These are phyloP conservation scores for Styela clava DNA, from an alignment of 23 tunicate genomes.

Conservation along the genomic window DNA sequence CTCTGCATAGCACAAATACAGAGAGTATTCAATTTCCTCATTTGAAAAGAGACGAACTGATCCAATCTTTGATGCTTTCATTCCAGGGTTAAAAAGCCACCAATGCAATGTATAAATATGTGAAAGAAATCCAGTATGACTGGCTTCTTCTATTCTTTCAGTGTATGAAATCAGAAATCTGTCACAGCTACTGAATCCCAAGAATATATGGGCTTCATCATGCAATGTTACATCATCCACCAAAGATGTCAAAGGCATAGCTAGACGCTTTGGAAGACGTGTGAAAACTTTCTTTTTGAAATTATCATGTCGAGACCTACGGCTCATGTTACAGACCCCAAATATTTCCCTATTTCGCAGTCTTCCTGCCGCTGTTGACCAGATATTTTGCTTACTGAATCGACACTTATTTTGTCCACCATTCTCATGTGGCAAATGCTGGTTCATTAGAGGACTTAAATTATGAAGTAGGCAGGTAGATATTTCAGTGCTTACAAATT, in stretches of 20 bases:
- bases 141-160: slow-evolving; percentile 56
- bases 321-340: not conserved
- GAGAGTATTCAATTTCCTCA: slow-evolving; percentile 55
- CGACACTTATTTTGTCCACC: not conserved
- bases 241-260: slow-evolving; percentile 43
- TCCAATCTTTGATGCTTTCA: slow-evolving; percentile 34
- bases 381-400: not conserved
- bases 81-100: slow-evolving; percentile 66
- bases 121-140: slow-evolving; percentile 43
- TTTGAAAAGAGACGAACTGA: slow-evolving; percentile 64
- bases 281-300: not conserved
- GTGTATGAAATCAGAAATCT: slow-evolving; percentile 78
- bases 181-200: slow-evolving; percentile 77
- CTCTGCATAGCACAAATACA: slow-evolving; percentile 54
- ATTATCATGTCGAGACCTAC: not conserved
- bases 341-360: not conserved
- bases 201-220: slow-evolving; percentile 84
- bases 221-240: slow-evolving; percentile 41
- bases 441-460: too few relatives aligned
- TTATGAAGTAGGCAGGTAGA: too few relatives aligned
- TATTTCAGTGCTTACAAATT: too few relatives aligned
- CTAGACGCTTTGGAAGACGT: slow-evolving; percentile 51
- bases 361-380: not conserved
- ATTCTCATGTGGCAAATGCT: too few relatives aligned
- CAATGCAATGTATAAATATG: slow-evolving; percentile 62